Evolutionary conservation across 2,113 vertebrate genomes (phyloP), one percentile per base, ranked within the genome.

Genomic region (Empidonax traillii): DNA sequence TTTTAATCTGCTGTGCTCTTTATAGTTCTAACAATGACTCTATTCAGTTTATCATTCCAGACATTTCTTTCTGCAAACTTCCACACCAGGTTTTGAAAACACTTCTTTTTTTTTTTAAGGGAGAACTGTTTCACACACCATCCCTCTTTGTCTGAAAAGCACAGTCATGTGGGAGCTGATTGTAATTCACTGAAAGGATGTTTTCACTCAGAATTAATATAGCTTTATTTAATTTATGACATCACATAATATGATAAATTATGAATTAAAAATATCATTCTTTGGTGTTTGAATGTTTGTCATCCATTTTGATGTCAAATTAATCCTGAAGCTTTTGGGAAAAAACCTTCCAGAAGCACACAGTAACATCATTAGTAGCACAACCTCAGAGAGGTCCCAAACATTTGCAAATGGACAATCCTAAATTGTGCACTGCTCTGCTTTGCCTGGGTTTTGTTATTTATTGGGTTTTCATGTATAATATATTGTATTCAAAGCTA

Each of bases 231-330:
- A 96, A 96, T 97, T 96, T 92, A 94, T 97, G 86, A 96, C 92
- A 97, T 95, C 85, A 96, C 31, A 86, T 93, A 95, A 79, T 74
- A 91, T 81, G 85, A 97, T 97, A 95, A 97, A 97, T 97, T 94
- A 94, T 96, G 77, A 97, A 97, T 96, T 97, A 81, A 96, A 96
- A 97, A 90, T 67, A 94, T 97, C 47, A 68, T 96, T 97, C 95
- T 96, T 97, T 0, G 30, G 68, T 95, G 65, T 93, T 66, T 95
- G 87, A 95, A 93, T 85, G 20, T 86, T 94, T 98, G 89, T 94
- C 94, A 96, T 78, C 76, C 66, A 67, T 94, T 97, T 63, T 93
- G 78, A 96, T 61, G 82, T 43, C 39, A 96, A 95, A 97, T 97
- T 94, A 94, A 97, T 97, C 62, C 89, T 94, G 39, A 73, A 85